A percentile compares a stretch with the other conserved stretches of the same genome.
Conservation (phyloP, 2,888 invertebrate genomes). For the Carcina quercana region DNA sequence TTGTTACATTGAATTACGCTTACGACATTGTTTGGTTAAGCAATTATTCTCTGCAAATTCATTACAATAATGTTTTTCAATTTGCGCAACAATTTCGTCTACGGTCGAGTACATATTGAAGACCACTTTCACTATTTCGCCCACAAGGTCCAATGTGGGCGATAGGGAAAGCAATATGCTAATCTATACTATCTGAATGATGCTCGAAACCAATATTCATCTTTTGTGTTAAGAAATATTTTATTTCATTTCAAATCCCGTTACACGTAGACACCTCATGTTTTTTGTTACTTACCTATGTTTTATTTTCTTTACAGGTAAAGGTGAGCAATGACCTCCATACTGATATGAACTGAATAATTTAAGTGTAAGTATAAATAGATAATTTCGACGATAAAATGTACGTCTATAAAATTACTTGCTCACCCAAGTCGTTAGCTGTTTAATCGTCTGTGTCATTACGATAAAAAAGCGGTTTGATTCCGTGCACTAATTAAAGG, state of each 20-base stretch:
- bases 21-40: constrained; percentile 1
- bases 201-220: constrained; percentile 22
- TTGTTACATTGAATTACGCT: too few species aligned
- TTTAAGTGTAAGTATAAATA: background rate
- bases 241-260: constrained; percentile 1
- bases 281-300: constrained; percentile 12
- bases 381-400: background rate
- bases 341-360: background rate
- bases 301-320: constrained; percentile 50
- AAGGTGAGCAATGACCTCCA: constrained; percentile 41
- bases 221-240: constrained; percentile 7
- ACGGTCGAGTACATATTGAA: constrained; percentile 20
- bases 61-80: constrained; percentile 16
- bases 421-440: background rate
- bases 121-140: constrained; percentile 53
- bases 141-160: constrained; percentile 42
- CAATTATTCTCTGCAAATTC: constrained; percentile 6
- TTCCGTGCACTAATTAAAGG: constrained; percentile 17
- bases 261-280: background rate
- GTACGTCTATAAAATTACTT: background rate
- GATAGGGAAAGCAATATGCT: constrained; percentile 45
- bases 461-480: constrained; percentile 1
- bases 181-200: constrained; percentile 26
- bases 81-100: constrained; percentile 27
- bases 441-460: background rate